Percentiles rank a stretch among this genome's conserved stretches.
Conservation (phyloP, 2,888 invertebrate genomes). For the Acronicta aceris region DNA sequence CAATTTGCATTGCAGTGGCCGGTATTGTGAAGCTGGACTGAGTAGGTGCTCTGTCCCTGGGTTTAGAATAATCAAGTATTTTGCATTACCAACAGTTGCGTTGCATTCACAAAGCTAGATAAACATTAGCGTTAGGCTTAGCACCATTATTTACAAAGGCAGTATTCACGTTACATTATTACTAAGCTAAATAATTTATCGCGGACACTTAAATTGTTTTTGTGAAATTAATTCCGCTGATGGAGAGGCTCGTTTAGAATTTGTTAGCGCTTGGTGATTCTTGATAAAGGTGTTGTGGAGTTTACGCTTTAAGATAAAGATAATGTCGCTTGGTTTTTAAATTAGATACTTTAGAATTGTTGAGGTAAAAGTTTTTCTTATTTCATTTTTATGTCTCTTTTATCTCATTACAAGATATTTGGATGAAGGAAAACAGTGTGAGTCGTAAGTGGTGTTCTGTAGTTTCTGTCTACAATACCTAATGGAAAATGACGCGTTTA, state of each 20-base stretch:
- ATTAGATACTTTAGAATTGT: conserved; percentile 9
- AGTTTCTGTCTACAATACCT: too few relatives aligned
- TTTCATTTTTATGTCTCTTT: neutral
- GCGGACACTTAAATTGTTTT: conserved; percentile 64
- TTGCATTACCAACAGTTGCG: conserved; percentile 48
- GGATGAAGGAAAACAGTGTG: neutral
- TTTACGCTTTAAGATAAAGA: conserved; percentile 37
- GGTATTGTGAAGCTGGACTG: conserved; percentile 63
- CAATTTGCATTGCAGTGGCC: conserved; percentile 77
- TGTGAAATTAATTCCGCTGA: conserved; percentile 65
- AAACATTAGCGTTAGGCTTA: conserved; percentile 54
- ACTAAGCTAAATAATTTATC: conserved; percentile 59
- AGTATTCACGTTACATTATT: conserved; percentile 56
- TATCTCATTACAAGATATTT: neutral
- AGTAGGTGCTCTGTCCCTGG: conserved; percentile 54
- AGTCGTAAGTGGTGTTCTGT: too few relatives aligned
- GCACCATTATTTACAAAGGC: conserved; percentile 51
- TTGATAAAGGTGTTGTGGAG: conserved; percentile 51
- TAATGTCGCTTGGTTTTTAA: conserved; percentile 31
- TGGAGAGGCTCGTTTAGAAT: conserved; percentile 56
- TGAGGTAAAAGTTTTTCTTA: neutral
- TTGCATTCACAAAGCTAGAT: conserved; percentile 56
- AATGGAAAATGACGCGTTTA: too few relatives aligned
- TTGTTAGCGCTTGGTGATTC: conserved; percentile 50
- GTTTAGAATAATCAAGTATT: conserved; percentile 65